Percentiles rank a stretch among this genome's conserved stretches.
Evolutionary conservation across 2,113 vertebrate species (phyloP).

Genomic region (Seriola aureovittata): DNA sequence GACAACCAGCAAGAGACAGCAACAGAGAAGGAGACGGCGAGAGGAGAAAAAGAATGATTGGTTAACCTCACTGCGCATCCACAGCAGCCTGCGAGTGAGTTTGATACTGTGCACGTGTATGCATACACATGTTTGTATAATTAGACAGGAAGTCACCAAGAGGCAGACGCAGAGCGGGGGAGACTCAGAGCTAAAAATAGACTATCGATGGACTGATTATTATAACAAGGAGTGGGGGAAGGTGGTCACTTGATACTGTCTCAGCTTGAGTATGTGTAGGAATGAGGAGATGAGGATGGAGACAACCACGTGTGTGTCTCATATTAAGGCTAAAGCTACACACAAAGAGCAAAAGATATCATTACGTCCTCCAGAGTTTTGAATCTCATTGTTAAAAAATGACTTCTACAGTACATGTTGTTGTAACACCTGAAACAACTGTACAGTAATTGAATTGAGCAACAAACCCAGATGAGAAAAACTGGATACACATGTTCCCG

Average conservation of each 20-base stretch:
- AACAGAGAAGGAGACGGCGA: constrained; percentile 10
- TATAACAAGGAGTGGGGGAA: constrained; percentile 70
- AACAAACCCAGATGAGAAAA: constrained; percentile 47
- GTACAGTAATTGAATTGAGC: constrained; percentile 20
- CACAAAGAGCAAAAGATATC: constrained; percentile 1
- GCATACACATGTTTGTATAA: constrained; percentile 70
- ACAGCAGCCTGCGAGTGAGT: constrained; percentile 29
- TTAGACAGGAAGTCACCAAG: constrained; percentile 70
- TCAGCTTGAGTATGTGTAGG: constrained; percentile 33
- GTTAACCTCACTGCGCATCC: constrained; percentile 41
- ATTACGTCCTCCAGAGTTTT: constrained; percentile 27
- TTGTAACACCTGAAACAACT: constrained; percentile 1
- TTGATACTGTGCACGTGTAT: constrained; percentile 30
- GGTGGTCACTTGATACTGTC: constrained; percentile 55
- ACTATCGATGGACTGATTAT: constrained; percentile 71
- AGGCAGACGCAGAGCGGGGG: constrained; percentile 45
- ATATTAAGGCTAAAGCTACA: constrained; percentile 37
- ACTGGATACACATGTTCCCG: constrained; percentile 16
- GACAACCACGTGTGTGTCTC: constrained; percentile 10
- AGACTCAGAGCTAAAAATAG: constrained; percentile 76
- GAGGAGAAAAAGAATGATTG: constrained; percentile 16
- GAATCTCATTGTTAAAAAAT: not conserved
- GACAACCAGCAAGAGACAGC: constrained; percentile 34
- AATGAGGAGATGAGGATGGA: constrained; percentile 12
- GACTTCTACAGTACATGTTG: not conserved